A percentile compares a stretch with the other conserved stretches of the same genome.
These are phyloP conservation scores for Pelecanus crispus DNA, from an alignment of 2,113 vertebrate genomes.

Conservation along the genomic window DNA sequence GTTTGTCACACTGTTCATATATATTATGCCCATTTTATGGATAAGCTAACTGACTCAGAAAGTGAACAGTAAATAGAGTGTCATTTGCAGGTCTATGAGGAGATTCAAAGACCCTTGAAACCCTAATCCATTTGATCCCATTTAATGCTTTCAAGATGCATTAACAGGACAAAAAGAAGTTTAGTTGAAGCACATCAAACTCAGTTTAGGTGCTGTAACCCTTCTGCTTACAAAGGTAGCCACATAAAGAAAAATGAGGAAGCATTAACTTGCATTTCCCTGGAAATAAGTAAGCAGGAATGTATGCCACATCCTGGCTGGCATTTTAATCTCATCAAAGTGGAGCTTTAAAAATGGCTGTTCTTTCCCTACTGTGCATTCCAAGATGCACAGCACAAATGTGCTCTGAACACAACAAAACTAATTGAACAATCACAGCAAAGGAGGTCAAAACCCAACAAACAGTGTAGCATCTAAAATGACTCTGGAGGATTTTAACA, in stretches of 20 bases:
- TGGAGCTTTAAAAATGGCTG: neutral
- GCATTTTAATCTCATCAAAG: slow-evolving; percentile 43
- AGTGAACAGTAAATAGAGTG: neutral
- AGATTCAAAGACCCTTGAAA: slow-evolving; percentile 39
- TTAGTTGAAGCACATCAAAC: neutral
- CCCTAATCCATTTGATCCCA: slow-evolving; percentile 44
- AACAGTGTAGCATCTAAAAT: slow-evolving; percentile 65
- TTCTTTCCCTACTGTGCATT: neutral
- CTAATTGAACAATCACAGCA: slow-evolving; percentile 74
- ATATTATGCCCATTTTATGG: neutral
- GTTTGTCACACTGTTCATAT: neutral
- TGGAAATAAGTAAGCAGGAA: neutral
- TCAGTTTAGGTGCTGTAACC: neutral
- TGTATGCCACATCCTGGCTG: slow-evolving; percentile 10
- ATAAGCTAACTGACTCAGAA: neutral
- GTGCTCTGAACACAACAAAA: slow-evolving; percentile 47
- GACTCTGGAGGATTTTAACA: slow-evolving; percentile 73
- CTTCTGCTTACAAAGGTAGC: neutral
- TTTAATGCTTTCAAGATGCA: slow-evolving; percentile 38
- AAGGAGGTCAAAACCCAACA: slow-evolving; percentile 73
- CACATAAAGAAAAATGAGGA: neutral
- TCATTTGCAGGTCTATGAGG: slow-evolving; percentile 6
- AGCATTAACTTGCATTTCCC: slow-evolving; percentile 9
- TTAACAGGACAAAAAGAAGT: slow-evolving; percentile 41
- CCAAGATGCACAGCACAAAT: slow-evolving; percentile 34